phyloP scores from a whole-genome alignment of 2,113 vertebrate genomes.

The Percina caprodes region DNA sequence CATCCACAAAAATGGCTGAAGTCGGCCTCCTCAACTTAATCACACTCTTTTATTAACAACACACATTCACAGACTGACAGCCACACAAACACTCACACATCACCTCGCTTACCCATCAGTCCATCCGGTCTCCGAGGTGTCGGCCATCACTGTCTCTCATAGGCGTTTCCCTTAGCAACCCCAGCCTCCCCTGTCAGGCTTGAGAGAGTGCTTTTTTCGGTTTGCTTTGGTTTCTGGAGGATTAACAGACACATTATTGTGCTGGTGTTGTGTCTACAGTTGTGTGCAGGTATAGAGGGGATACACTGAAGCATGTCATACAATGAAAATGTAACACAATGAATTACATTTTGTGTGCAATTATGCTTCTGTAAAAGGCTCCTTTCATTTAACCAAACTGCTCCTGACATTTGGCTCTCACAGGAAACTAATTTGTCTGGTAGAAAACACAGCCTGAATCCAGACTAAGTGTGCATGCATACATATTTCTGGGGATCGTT shows the following conservation, averaged over 20 bases:
- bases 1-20: conserved; percentile 8
- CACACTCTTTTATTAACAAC: conserved; percentile 35
- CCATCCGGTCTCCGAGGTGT: conserved; percentile 56
- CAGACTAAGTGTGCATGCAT: conserved; percentile 27
- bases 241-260: conserved; percentile 54
- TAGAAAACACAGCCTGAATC: conserved; percentile 28
- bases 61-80: background rate
- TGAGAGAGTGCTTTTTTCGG: conserved; percentile 28
- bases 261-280: conserved; percentile 10
- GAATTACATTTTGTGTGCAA: conserved; percentile 1
- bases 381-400: conserved; percentile 14
- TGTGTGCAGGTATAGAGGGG: conserved; percentile 8
- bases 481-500: conserved; percentile 61
- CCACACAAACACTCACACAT: conserved; percentile 21
- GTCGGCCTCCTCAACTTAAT: conserved; percentile 12
- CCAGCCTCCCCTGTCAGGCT: conserved; percentile 60
- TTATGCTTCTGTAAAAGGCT: conserved; percentile 12
- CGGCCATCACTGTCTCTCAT: conserved; percentile 61
- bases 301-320: background rate
- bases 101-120: conserved; percentile 49
- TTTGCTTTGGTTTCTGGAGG: conserved; percentile 60
- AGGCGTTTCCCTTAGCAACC: conserved; percentile 73
- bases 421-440: conserved; percentile 33
- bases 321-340: background rate
- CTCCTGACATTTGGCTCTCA: conserved; percentile 29